Base-by-base conservation (phyloP, 1,140 invertebrate species). In the Oreohelix idahoensis region DNA sequence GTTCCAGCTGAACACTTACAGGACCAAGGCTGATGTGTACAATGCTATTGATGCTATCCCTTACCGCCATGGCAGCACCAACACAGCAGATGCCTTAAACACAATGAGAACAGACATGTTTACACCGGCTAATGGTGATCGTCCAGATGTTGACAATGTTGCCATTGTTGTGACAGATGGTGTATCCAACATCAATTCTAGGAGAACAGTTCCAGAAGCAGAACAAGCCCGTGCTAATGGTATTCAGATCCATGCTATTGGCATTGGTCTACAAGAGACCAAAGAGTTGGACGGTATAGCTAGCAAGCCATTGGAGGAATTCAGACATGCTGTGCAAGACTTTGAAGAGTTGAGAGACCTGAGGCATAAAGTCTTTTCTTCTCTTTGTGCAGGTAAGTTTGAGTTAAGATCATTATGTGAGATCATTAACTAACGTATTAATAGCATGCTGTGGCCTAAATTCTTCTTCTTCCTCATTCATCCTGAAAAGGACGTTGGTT, bases 261-360 rank as follows among this genome's bases (percentile, higher is more conserved):
- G 73, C 23, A 75, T 75, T 45, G 73, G 73, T 26, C n/a, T 75
- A 11, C 42, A 36, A 42, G 73, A 75, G 1, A 75, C 73, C 36
- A 75, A 45, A 29, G 73, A 75, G 73, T 75, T 75, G 73, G n/a
- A 75, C 42, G 73, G 73, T 45, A 75, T 75, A n/a, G 73, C 73
- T 29, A 75, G 73, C 26, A n/a, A n/a, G 39, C 39, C 73, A 75
- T 8, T 45, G 15, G 73, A 71, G 13, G 26, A 71, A 36, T 11
- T n/a, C 69, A 71, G 69, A 71, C 32, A 15, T 71, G 32, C 69
- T 71, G 69, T 71, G 2, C 29, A 32, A 71, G 69, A 35, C 69
- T 35, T 71, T 71, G 10, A 10, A 35, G 69, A 71, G 26, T n/a
- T 71, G 32, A 71, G 32, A 35, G 69, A 71, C 1, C 29, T 71